These are phyloP conservation scores for Aphelinus atriplicis DNA, from an alignment of 1,140 invertebrate species.

Conservation along the genomic window DNA sequence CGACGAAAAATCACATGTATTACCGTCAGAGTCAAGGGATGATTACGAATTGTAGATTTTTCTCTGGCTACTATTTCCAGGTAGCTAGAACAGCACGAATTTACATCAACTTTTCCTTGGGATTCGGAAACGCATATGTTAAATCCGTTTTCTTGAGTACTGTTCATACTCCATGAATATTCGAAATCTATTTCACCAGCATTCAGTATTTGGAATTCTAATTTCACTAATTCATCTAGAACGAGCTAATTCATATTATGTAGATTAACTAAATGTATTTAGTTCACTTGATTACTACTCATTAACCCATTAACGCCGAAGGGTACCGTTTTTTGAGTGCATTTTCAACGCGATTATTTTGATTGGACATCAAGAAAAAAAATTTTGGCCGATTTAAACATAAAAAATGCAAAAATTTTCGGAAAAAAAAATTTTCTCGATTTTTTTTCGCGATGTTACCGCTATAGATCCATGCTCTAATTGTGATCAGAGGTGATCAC, in stretches of 20 bases:
- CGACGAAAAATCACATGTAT: slow-evolving; percentile 4
- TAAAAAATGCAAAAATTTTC: too few species aligned
- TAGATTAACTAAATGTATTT: neutral
- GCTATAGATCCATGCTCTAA: too few species aligned
- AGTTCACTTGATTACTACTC: too few species aligned
- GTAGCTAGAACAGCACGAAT: slow-evolving; percentile 37
- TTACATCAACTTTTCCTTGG: slow-evolving; percentile 47
- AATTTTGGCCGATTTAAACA: too few species aligned
- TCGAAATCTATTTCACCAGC: slow-evolving; percentile 55
- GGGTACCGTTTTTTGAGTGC: too few species aligned
- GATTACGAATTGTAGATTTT: slow-evolving; percentile 45
- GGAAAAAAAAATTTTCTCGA: too few species aligned
- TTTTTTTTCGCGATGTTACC: too few species aligned
- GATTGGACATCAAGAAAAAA: too few species aligned
- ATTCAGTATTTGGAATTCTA: slow-evolving; percentile 58
- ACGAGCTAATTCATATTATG: slow-evolving; percentile 45
- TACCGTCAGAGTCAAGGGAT: slow-evolving; percentile 51
- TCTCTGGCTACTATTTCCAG: slow-evolving; percentile 38
- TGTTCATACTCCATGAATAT: slow-evolving; percentile 55
- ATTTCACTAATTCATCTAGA: slow-evolving; percentile 42
- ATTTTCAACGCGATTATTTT: too few species aligned
- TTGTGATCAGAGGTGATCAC: too few species aligned
- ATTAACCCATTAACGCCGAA: too few species aligned
- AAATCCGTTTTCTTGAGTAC: slow-evolving; percentile 42
- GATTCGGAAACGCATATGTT: slow-evolving; percentile 42